phyloP scores from a whole-genome alignment of 2,797 vertebrate species.

The Sebastes oblongus region DNA sequence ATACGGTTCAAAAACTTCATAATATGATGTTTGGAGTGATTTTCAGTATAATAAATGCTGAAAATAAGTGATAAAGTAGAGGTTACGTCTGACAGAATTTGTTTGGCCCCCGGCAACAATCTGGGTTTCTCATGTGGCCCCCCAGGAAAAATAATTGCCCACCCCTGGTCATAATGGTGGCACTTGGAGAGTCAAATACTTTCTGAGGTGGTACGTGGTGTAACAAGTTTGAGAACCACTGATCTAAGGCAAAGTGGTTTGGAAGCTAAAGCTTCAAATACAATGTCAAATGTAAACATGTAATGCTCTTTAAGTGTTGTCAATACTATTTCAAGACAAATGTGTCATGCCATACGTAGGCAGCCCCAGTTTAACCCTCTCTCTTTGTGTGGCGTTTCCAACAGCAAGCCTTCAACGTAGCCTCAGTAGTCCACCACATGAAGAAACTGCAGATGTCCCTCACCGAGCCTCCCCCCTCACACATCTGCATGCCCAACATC shows the following conservation, averaged over 20 bases:
- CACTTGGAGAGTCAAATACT: too few species aligned
- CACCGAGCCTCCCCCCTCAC: conserved; percentile 12
- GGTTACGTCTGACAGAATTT: too few species aligned
- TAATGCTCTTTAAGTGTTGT: not conserved
- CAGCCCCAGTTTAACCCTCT: not conserved
- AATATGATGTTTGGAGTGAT: too few species aligned
- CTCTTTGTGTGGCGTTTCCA: conserved; percentile 12
- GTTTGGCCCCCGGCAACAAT: too few species aligned
- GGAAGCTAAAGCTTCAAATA: not conserved
- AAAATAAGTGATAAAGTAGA: too few species aligned
- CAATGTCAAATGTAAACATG: not conserved
- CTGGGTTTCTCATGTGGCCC: too few species aligned
- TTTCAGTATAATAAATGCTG: too few species aligned
- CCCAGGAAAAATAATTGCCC: too few species aligned
- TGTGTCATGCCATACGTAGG: not conserved
- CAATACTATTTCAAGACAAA: not conserved
- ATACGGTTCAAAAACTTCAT: too few species aligned
- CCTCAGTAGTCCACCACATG: conserved; percentile 88
- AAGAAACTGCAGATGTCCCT: conserved; percentile 86
- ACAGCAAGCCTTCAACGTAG: conserved; percentile 90
- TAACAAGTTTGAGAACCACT: too few species aligned
- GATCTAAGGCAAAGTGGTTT: not conserved
- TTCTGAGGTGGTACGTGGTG: too few species aligned
- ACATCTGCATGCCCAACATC: conserved; percentile 45
- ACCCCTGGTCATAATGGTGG: too few species aligned